phyloP scores from a whole-genome alignment of 2,888 invertebrate genomes.

The Watsonalla binaria region DNA sequence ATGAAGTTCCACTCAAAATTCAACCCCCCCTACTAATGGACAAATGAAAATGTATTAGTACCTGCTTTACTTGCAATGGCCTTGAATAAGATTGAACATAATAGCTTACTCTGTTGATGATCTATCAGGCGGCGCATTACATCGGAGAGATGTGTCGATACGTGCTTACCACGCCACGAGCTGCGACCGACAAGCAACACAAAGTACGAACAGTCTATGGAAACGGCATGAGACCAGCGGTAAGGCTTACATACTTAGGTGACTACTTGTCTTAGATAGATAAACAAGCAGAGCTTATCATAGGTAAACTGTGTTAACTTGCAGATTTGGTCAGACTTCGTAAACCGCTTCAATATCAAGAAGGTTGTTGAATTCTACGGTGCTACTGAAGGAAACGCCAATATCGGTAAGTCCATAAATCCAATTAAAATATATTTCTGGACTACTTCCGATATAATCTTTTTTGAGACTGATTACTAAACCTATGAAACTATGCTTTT shows the following conservation, averaged over 20 bases:
- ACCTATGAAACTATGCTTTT: too few relatives aligned
- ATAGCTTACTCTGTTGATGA: background rate
- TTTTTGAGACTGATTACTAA: background rate
- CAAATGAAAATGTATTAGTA: too few relatives aligned
- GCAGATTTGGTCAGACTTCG: conserved; percentile 95
- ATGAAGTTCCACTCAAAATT: too few relatives aligned
- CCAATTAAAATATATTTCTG: background rate
- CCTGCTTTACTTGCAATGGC: too few relatives aligned
- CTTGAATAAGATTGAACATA: too few relatives aligned
- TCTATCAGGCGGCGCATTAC: conserved; percentile 87
- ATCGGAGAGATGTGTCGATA: conserved; percentile 96
- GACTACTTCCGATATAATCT: background rate
- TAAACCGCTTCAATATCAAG: conserved; percentile 90
- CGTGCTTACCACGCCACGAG: conserved; percentile 84
- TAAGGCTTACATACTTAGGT: conserved; percentile 24
- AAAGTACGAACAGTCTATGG: conserved; percentile 91
- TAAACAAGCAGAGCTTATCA: too few relatives aligned
- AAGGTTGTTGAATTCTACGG: conserved; percentile 97
- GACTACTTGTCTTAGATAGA: too few relatives aligned
- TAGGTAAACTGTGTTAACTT: conserved; percentile 14
- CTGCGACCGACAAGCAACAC: conserved; percentile 85
- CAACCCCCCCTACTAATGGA: too few relatives aligned
- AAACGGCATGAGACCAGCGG: conserved; percentile 92
- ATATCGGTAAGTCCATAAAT: conserved; percentile 82
- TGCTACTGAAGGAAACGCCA: conserved; percentile 98